These are phyloP conservation scores for Hystrix cristata DNA, from an alignment of 2,113 vertebrate genomes.

Conservation along the genomic window DNA sequence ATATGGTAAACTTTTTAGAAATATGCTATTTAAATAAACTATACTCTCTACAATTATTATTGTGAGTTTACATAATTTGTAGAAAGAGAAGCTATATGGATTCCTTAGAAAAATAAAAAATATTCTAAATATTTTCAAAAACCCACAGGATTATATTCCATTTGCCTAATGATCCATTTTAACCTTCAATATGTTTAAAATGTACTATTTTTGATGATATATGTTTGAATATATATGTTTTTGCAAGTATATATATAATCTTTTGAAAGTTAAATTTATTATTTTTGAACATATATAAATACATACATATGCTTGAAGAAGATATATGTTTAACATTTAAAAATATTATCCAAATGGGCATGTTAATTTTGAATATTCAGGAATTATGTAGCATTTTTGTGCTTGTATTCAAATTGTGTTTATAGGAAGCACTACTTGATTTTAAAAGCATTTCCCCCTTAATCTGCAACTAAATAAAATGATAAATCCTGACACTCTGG, in stretches of 20 bases:
- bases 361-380: conserved; percentile 48
- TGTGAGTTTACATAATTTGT: conserved; percentile 52
- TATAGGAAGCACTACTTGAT: conserved; percentile 64
- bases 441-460: conserved; percentile 73
- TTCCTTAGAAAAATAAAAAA: neutral
- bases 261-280: neutral
- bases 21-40: conserved; percentile 61
- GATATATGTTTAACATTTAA: conserved; percentile 12
- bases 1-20: neutral
- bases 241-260: neutral
- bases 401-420: conserved; percentile 72
- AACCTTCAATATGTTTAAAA: neutral
- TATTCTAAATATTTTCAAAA: conserved; percentile 65
- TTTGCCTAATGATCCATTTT: conserved; percentile 47
- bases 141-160: neutral
- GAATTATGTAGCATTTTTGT: conserved; percentile 53
- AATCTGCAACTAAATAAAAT: conserved; percentile 86
- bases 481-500: conserved; percentile 86
- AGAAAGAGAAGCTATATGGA: neutral
- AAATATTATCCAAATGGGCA: conserved; percentile 48
- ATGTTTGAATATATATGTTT: neutral
- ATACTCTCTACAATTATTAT: neutral
- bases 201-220: neutral
- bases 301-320: neutral
- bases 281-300: neutral